Evolutionary conservation across 2,797 vertebrate species (phyloP).

Genomic region (Microctenopoma lineatum): DNA sequence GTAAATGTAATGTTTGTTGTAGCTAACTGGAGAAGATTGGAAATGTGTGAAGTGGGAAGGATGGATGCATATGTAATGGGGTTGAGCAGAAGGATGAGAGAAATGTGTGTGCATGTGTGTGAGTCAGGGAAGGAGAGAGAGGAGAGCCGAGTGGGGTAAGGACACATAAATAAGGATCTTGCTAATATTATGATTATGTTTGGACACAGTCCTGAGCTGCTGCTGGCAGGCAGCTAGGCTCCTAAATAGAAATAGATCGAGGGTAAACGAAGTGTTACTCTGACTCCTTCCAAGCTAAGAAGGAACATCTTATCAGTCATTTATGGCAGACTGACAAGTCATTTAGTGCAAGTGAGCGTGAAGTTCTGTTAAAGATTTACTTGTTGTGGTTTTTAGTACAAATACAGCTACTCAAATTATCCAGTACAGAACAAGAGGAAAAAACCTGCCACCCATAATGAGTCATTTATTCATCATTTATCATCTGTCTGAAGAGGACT

Average conservation of each 20-base stretch:
- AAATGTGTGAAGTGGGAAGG: conserved; percentile 83
- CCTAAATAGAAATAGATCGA: conserved; percentile 77
- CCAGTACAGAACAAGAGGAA: conserved; percentile 23
- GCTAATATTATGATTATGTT: conserved; percentile 85
- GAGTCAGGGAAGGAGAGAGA: conserved; percentile 28
- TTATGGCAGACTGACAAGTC: conserved; percentile 68
- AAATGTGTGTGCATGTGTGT: conserved; percentile 59
- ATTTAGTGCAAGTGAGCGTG: conserved; percentile 65
- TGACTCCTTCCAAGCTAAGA: conserved; percentile 80
- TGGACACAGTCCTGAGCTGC: conserved; percentile 80
- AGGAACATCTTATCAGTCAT: conserved; percentile 73
- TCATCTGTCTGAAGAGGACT: conserved; percentile 60
- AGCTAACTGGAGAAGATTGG: conserved; percentile 96
- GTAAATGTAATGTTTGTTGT: conserved; percentile 99
- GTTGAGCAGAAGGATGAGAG: conserved; percentile 75
- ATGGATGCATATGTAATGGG: conserved; percentile 88
- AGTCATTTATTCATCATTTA: conserved; percentile 57
- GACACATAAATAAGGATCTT: conserved; percentile 81
- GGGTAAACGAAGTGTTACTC: conserved; percentile 83
- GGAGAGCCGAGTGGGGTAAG: conserved; percentile 69
- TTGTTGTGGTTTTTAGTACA: conserved; percentile 58
- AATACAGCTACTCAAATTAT: conserved; percentile 70
- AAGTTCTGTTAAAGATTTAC: conserved; percentile 68
- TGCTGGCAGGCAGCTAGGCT: conserved; percentile 76
- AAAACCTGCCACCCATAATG: conserved; percentile 39